These are phyloP conservation scores for Anabacerthia variegaticeps DNA, from an alignment of 2,797 vertebrate species.

Conservation along the genomic window DNA sequence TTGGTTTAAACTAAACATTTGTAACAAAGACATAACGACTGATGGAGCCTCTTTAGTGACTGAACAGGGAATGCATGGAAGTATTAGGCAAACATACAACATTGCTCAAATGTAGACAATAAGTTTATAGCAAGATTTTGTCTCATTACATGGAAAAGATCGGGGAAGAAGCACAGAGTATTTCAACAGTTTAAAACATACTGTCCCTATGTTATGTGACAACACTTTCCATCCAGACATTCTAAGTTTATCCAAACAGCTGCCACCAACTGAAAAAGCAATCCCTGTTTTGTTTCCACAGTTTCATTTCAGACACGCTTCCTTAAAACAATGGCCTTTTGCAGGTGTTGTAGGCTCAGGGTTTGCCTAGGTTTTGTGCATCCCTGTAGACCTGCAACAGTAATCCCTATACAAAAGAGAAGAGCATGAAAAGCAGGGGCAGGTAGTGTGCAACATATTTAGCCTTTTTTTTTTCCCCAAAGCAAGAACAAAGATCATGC, in stretches of 20 bases:
- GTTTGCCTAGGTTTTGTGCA: background rate
- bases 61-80: fast-evolving
- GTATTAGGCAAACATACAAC: background rate
- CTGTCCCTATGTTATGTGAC: background rate
- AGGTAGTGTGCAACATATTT: background rate
- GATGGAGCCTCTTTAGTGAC: background rate
- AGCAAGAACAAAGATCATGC: background rate
- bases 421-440: background rate
- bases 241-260: background rate
- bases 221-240: background rate
- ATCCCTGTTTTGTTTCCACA: background rate
- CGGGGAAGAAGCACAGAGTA: background rate
- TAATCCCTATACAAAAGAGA: background rate
- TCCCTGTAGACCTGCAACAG: background rate
- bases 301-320: background rate
- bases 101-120: background rate
- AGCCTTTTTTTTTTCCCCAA: background rate
- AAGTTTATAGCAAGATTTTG: background rate
- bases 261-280: background rate
- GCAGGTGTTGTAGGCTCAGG: background rate
- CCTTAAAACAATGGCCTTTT: background rate
- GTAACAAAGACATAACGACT: background rate
- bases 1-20: background rate
- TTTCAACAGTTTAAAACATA: background rate
- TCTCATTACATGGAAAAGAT: background rate